Percentiles rank a stretch among this genome's conserved stretches.
Evolutionary conservation across 2,888 invertebrate genomes (phyloP).

Genomic region (Rhaphigaster nebulosa): DNA sequence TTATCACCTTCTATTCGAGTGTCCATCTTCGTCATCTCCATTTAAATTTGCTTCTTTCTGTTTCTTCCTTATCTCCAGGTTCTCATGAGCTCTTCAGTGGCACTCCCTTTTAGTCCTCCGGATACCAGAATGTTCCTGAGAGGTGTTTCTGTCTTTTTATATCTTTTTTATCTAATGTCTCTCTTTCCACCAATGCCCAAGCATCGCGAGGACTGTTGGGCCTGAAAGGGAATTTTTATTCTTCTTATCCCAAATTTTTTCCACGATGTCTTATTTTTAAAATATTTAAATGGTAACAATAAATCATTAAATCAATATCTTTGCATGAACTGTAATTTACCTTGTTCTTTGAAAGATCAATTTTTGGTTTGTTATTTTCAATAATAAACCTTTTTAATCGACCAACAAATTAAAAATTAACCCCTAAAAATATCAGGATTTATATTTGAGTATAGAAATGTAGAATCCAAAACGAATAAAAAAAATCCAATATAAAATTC

Average conservation of each 20-base stretch:
- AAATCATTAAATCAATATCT: background rate
- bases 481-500: too few species aligned
- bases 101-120: background rate
- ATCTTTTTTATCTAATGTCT: constrained; percentile 25
- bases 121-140: background rate
- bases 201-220: background rate
- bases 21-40: background rate
- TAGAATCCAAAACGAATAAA: too few species aligned
- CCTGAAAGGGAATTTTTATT: too few species aligned
- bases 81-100: constrained; percentile 12
- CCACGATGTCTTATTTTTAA: background rate
- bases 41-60: background rate
- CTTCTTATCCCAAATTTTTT: background rate
- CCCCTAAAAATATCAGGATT: too few species aligned
- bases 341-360: too few species aligned
- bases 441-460: too few species aligned
- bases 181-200: background rate
- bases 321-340: too few species aligned
- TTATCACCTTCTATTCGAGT: background rate
- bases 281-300: background rate
- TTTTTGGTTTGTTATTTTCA: too few species aligned
- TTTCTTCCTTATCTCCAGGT: background rate
- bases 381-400: too few species aligned
- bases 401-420: too few species aligned
- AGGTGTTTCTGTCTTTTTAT: background rate